phyloP scores from a whole-genome alignment of 2,888 invertebrate species.

The Pardosa pseudoannulata region DNA sequence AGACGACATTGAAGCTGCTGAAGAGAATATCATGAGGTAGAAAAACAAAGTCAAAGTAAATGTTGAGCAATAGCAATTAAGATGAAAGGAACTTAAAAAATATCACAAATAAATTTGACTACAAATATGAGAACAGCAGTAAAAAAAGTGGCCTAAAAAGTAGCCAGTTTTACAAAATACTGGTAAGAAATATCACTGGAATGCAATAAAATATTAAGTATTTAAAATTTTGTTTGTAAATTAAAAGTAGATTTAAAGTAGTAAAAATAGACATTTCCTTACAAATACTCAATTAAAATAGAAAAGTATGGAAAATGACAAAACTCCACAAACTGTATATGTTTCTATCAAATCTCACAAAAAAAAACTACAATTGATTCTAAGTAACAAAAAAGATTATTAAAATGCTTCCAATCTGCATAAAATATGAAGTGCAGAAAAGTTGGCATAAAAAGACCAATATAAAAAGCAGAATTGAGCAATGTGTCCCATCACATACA shows the following conservation, averaged over 20 bases:
- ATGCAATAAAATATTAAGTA: conserved; percentile 25
- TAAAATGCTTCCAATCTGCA: not conserved
- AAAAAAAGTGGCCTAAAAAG: not conserved
- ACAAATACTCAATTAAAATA: too few relatives aligned
- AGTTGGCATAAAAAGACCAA: conserved; percentile 14
- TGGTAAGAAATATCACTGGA: not conserved
- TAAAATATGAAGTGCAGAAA: not conserved
- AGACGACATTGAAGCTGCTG: conserved; percentile 17
- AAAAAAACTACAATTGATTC: too few relatives aligned
- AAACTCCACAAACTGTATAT: too few relatives aligned
- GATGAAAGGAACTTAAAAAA: conserved; percentile 66
- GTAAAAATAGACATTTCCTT: conserved; percentile 19
- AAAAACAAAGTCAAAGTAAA: conserved; percentile 56
- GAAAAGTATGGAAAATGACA: too few relatives aligned
- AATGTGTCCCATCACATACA: conserved; percentile 52
- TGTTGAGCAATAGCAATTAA: conserved; percentile 56
- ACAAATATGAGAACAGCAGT: conserved; percentile 29
- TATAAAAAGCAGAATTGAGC: conserved; percentile 62
- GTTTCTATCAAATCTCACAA: too few relatives aligned
- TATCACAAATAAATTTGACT: conserved; percentile 69
- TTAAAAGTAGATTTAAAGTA: not conserved
- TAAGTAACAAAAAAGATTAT: too few relatives aligned
- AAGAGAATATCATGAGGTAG: conserved; percentile 54
- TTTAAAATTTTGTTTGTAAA: not conserved
- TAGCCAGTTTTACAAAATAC: not conserved